Conservation (phyloP, 1,140 invertebrate species). For the Campoletis sonorensis region DNA sequence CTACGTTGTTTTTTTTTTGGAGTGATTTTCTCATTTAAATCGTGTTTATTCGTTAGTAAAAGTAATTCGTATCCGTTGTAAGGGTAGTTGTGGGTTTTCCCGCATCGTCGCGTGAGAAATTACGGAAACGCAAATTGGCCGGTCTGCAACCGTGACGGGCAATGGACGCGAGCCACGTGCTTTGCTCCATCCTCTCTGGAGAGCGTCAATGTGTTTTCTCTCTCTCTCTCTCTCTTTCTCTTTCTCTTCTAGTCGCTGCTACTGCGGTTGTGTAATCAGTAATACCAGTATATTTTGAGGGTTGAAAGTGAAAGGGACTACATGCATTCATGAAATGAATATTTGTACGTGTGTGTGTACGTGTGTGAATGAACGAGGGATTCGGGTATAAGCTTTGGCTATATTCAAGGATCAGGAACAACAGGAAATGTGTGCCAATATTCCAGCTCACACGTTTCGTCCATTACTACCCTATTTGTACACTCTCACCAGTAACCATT, state of each 20-base stretch:
- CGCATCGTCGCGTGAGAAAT: conserved; percentile 70
- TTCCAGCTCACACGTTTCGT: conserved; percentile 36
- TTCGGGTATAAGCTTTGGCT: conserved; percentile 52
- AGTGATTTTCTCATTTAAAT: neutral
- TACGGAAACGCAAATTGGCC: conserved; percentile 76
- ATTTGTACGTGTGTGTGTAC: neutral
- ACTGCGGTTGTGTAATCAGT: conserved; percentile 75
- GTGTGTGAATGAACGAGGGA: conserved; percentile 46
- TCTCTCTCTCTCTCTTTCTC: conserved; percentile 10
- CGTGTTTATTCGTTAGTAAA: neutral
- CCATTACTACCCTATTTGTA: conserved; percentile 40
- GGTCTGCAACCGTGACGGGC: conserved; percentile 73
- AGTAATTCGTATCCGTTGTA: neutral
- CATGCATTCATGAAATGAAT: neutral
- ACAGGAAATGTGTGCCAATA: conserved; percentile 31
- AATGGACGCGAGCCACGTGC: conserved; percentile 73
- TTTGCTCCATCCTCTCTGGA: conserved; percentile 40
- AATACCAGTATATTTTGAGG: conserved; percentile 67
- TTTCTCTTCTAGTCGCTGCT: conserved; percentile 29
- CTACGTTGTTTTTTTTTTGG: too few relatives aligned
- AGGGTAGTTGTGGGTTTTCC: neutral
- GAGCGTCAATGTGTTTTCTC: conserved; percentile 20
- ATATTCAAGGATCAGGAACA: conserved; percentile 34
- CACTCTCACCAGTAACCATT: neutral
- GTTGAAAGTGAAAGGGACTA: conserved; percentile 61